phyloP scores from a whole-genome alignment of 1,140 invertebrate species.

The Helicoverpa armigera region DNA sequence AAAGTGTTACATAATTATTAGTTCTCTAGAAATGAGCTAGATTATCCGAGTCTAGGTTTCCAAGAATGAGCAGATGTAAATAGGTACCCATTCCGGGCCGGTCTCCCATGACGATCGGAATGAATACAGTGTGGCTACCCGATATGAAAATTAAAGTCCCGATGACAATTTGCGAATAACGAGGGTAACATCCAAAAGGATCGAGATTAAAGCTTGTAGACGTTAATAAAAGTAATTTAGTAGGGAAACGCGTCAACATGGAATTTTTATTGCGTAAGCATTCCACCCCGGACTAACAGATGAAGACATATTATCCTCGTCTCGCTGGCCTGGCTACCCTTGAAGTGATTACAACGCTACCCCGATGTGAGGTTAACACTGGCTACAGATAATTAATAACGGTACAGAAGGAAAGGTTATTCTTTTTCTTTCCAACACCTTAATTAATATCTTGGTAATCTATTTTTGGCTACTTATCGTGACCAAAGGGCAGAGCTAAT shows the following conservation, averaged over 20 bases:
- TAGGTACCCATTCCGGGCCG: background rate
- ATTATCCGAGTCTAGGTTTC: slow-evolving; percentile 6
- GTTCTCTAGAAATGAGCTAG: background rate
- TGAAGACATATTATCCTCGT: slow-evolving; percentile 57
- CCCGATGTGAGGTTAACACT: slow-evolving; percentile 18
- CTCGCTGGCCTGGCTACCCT: slow-evolving; percentile 12
- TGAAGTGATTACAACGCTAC: slow-evolving; percentile 31
- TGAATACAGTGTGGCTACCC: background rate
- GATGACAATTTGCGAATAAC: slow-evolving; percentile 4
- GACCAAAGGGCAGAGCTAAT: background rate
- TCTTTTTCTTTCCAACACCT: slow-evolving; percentile 17
- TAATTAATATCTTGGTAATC: slow-evolving; percentile 26
- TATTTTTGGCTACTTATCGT: slow-evolving; percentile 14
- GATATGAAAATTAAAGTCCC: slow-evolving; percentile 33
- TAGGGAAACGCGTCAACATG: slow-evolving; percentile 50
- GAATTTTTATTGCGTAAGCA: slow-evolving; percentile 60
- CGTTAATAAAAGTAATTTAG: slow-evolving; percentile 63
- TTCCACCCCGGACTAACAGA: slow-evolving; percentile 51
- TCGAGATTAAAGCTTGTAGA: slow-evolving; percentile 54
- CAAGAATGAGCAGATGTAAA: background rate
- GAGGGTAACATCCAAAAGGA: slow-evolving; percentile 28
- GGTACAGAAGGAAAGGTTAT: slow-evolving; percentile 10
- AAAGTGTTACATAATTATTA: background rate
- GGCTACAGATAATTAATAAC: slow-evolving; percentile 30
- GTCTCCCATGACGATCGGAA: background rate